Base-by-base conservation (phyloP, 2,888 invertebrate genomes). In the Altica lythri region DNA sequence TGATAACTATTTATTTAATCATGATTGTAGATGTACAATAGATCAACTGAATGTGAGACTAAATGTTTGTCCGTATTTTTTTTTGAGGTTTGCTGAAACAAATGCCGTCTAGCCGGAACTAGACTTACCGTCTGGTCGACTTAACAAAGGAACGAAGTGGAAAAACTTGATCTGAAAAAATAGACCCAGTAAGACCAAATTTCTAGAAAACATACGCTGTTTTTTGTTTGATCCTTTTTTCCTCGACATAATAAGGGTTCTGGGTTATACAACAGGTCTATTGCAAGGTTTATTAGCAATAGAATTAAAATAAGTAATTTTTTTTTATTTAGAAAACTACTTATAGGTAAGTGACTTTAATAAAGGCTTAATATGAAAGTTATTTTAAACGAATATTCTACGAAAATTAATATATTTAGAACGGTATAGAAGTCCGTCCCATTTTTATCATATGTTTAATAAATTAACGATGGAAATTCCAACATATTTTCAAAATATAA, bases 111-210 rank as follows among this genome's bases (percentile, higher is more conserved):
- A 76, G 76, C 72, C 81, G 78, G 78, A 77, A 80, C 81, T 82
- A 82, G 80, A 85, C 84, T 85, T 84, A 85, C 84, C 84, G 80
- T 82, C 82, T 74, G 78, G 77, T 75, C 78, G 80, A 80, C 81
- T 65, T 81, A 80, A 81, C 81, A 74, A 75, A 76, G 75, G 80
- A 79, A 83, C 81, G 81, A 80, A 81, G 73, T 72, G 73, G 75
- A 72, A 69, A 72, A 79, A 83, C 83, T 83, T 75, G 75, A 76
- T 75, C 87, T 87, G 87, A 85, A 88, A 88, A 87, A 86, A 87
- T 84, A 85, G 79, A 86, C 84, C 86, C 84, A 84, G 81, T 84
- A 81, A 84, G 83, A 82, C 79, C 72, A 74, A 65, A 68, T 66
- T 66, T 63, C 64, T 57, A 51, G n/a, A 57, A 57, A 53, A 42